These are phyloP conservation scores for Gryllus longicercus DNA, from an alignment of 2,888 invertebrate genomes.

Conservation along the genomic window DNA sequence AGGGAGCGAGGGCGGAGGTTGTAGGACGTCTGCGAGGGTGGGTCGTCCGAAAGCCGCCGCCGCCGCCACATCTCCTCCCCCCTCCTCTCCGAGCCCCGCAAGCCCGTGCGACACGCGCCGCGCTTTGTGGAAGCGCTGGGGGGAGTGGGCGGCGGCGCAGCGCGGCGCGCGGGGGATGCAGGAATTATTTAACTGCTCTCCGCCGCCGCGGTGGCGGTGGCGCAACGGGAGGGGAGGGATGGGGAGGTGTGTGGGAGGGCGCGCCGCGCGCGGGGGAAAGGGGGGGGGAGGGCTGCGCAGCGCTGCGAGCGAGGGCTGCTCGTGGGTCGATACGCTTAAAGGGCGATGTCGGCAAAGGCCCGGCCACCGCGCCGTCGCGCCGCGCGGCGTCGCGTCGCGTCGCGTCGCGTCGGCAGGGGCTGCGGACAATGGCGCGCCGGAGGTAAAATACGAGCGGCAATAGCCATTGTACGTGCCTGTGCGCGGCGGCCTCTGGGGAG, in stretches of 20 bases:
- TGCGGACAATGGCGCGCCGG: slow-evolving; percentile 6
- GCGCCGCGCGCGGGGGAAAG: background rate
- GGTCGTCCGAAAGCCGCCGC: too few relatives aligned
- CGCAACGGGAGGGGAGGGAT: background rate
- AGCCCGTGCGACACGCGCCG: background rate
- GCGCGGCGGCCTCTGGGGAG: too few relatives aligned
- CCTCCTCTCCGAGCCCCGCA: background rate
- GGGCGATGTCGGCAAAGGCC: background rate
- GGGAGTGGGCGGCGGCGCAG: background rate
- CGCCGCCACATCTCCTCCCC: too few relatives aligned
- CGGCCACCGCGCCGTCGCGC: background rate
- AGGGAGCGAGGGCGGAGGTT: background rate
- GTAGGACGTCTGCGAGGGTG: too few relatives aligned
- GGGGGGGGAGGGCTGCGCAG: background rate
- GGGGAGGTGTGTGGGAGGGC: background rate
- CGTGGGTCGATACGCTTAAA: background rate
- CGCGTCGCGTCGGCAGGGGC: background rate
- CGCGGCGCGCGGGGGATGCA: background rate
- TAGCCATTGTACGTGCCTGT: background rate
- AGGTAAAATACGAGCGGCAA: slow-evolving; percentile 17
- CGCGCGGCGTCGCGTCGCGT: background rate
- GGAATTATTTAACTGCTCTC: slow-evolving; percentile 17
- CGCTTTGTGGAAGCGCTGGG: background rate
- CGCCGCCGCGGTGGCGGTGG: background rate
- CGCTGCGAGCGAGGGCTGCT: background rate